phyloP scores from a whole-genome alignment of 2,888 invertebrate genomes.

The Dicycla oo region DNA sequence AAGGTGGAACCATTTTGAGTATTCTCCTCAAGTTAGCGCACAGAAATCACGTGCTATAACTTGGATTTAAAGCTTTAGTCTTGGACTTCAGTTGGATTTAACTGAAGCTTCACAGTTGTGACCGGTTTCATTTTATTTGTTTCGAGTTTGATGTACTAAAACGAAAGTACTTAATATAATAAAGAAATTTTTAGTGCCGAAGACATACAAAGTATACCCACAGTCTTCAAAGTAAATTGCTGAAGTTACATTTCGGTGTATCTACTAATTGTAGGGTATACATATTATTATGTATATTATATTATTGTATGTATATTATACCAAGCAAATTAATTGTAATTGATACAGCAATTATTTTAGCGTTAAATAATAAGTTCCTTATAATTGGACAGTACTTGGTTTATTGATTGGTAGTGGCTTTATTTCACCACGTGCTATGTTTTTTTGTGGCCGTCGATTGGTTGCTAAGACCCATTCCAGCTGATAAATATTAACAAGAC shows the following conservation, averaged over 20 bases:
- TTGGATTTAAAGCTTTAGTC: slow-evolving; percentile 57
- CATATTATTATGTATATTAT: too few relatives aligned
- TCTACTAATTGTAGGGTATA: not conserved
- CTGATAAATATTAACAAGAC: slow-evolving; percentile 79
- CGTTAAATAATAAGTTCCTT: not conserved
- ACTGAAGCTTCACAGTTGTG: slow-evolving; percentile 49
- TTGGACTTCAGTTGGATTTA: slow-evolving; percentile 48
- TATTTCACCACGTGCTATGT: slow-evolving; percentile 28
- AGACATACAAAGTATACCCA: slow-evolving; percentile 16
- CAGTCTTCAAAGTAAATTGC: slow-evolving; percentile 9
- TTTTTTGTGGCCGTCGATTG: slow-evolving; percentile 61
- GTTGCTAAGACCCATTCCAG: slow-evolving; percentile 48
- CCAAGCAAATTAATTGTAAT: slow-evolving; percentile 9
- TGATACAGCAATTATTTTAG: not conserved
- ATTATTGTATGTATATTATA: not conserved
- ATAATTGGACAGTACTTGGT: not conserved
- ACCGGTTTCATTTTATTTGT: slow-evolving; percentile 58
- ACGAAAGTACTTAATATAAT: slow-evolving; percentile 44
- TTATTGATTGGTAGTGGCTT: slow-evolving; percentile 33
- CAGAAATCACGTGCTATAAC: slow-evolving; percentile 51
- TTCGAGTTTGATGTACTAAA: slow-evolving; percentile 44
- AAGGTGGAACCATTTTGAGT: slow-evolving; percentile 45
- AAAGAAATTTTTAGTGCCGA: slow-evolving; percentile 37
- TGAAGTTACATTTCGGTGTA: slow-evolving; percentile 11
- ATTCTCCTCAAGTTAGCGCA: slow-evolving; percentile 39